Evolutionary conservation across 2,113 vertebrate species (phyloP), one percentile per base, ranked within the genome.

Genomic region (Podilymbus podiceps): DNA sequence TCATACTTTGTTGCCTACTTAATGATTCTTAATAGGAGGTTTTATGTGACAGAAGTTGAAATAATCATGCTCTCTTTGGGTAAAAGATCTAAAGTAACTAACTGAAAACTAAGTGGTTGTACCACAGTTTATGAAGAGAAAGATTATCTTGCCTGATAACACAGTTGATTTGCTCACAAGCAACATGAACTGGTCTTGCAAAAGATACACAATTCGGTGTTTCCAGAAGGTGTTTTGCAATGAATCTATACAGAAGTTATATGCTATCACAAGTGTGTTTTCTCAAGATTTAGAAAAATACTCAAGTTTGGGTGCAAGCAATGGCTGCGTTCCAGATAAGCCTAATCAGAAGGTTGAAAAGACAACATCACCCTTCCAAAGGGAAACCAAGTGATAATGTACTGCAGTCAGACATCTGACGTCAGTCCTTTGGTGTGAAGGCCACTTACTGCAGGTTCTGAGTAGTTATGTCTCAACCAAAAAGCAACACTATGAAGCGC

Each of bases 401-500:
- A 33, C 62, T 40, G 72, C 86, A 53, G 56, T 4, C 74, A 62
- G 73, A 68, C 18, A 12, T 30, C 78, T 76, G 92, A 78, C 28
- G 0, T 40, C 88, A 88, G 78, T 90, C 67, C 85, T 95, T 74
- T 55, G 88, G 74, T 66, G 81, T 58, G 49, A 97, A 97, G 95
- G 89, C 89, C 92, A 95, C 96, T 93, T 91, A 66, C 89, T 92
- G 81, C 64, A 59, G 73, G 42, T 79, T 93, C 73, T 35, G 52
- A 87, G 40, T 64, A 84, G 63, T 78, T 93, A 58, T 21, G 21
- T 91, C 66, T 95, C 86, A 69, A 75, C 35, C 50, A 50, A 86
- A 91, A 77, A 90, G 21, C 40, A 87, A 73, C 68, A 76, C 80
- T 71, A 44, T 42, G 30, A 95, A 90, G 68, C 56, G 78, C 52